A percentile compares a stretch with the other conserved stretches of the same genome.
Evolutionary conservation across 2,797 vertebrate genomes (phyloP).

Genomic region (Malurus splendens): DNA sequence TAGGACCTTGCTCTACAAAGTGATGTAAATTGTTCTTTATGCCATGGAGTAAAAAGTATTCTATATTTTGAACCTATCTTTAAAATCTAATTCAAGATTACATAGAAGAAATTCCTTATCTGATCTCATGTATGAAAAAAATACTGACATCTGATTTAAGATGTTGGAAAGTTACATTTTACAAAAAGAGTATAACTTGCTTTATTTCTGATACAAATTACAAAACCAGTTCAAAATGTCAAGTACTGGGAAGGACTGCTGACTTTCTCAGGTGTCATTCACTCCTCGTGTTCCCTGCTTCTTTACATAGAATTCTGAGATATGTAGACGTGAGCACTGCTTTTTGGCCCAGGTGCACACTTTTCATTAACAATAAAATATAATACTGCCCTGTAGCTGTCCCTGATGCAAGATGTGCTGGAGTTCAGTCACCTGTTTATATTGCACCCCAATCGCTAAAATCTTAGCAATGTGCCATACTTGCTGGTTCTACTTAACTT

Average conservation of each 20-base stretch:
- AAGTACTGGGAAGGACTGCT: neutral
- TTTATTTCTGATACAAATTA: neutral
- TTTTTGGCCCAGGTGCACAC: neutral
- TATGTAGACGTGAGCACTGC: rapidly evolving
- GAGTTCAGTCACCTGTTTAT: neutral
- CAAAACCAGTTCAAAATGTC: neutral
- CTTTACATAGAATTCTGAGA: neutral
- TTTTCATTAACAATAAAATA: neutral
- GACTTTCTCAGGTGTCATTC: neutral
- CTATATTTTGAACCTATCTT: neutral
- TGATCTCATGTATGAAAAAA: neutral
- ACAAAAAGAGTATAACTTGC: neutral
- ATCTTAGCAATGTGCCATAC: neutral
- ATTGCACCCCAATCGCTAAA: neutral
- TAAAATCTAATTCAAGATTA: neutral
- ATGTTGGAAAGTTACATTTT: neutral
- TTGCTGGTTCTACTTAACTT: neutral
- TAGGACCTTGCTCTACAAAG: neutral
- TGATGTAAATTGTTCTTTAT: neutral
- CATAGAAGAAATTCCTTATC: neutral
- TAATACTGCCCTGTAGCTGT: neutral
- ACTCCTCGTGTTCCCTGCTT: neutral
- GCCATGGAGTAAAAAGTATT: neutral
- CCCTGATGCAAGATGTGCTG: neutral
- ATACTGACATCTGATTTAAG: neutral